phyloP scores from a whole-genome alignment of 2,888 invertebrate species.

The Antheraea yamamai region DNA sequence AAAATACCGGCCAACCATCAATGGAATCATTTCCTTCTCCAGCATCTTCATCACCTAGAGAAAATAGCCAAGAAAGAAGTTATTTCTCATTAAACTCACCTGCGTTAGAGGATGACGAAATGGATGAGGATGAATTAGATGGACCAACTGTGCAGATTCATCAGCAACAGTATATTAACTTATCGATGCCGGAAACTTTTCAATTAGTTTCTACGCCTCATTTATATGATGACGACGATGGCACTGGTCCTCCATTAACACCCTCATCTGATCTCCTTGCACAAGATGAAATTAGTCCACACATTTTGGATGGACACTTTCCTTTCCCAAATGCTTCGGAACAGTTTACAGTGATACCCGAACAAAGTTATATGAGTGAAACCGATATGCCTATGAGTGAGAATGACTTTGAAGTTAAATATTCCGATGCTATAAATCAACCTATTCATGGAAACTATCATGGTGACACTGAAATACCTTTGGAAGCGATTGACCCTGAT shows the following conservation, averaged over 20 bases:
- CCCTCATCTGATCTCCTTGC: slow-evolving; percentile 73
- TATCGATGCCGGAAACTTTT: slow-evolving; percentile 83
- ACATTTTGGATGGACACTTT: slow-evolving; percentile 75
- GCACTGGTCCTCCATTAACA: slow-evolving; percentile 77
- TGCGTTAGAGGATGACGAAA: slow-evolving; percentile 70
- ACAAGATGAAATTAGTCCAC: slow-evolving; percentile 77
- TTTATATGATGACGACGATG: slow-evolving; percentile 84
- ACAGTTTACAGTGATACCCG: slow-evolving; percentile 79
- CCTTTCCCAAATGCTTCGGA: slow-evolving; percentile 76
- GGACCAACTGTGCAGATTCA: slow-evolving; percentile 73
- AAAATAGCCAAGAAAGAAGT: slow-evolving; percentile 80
- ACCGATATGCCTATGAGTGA: slow-evolving; percentile 66
- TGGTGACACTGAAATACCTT: slow-evolving; percentile 48
- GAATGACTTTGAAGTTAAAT: slow-evolving; percentile 74
- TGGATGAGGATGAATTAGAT: slow-evolving; percentile 73
- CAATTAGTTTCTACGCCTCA: slow-evolving; percentile 83
- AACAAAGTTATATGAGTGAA: slow-evolving; percentile 69
- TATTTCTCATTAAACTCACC: slow-evolving; percentile 73
- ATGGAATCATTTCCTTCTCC: slow-evolving; percentile 79
- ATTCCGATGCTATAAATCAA: slow-evolving; percentile 68
- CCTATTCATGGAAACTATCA: slow-evolving; percentile 55
- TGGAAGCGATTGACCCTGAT: slow-evolving; percentile 60
- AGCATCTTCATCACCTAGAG: slow-evolving; percentile 75
- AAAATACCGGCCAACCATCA: slow-evolving; percentile 63
- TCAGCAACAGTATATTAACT: slow-evolving; percentile 82